Evolutionary conservation across 2,888 invertebrate species (phyloP), one percentile per base, ranked within the genome.

Genomic region (Diachrysia chrysitis): DNA sequence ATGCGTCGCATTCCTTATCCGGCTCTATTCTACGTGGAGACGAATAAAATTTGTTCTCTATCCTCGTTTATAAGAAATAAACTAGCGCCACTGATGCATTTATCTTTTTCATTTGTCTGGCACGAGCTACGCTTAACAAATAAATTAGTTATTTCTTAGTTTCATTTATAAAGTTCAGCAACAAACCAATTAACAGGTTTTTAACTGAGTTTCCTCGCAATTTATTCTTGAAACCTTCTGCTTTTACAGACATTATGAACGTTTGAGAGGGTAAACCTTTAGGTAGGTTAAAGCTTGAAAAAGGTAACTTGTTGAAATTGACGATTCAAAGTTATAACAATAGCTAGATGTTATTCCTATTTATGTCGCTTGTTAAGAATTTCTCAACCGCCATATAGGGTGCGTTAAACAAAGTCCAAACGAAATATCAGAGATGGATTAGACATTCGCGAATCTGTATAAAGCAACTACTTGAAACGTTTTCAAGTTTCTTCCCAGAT

Each of bases 1-100:
- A 78, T 73, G 64, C 69, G 62, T 46, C 62, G 64, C 75, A 75
- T 73, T 73, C 75, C 74, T 23, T 68, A 59, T 62, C 35, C 69
- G 32, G 58, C 68, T 64, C n/a, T 54, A 62, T 62, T 58, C 32
- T 25, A 68, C 74, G 61, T 68, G 73, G 59, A 59, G 21, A 59
- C 55, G 74, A 56, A 73, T 78, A 25, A 3, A 78, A 78, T 62
- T 65, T 62, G 48, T 58, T 51, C 58, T 57, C 42, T 19, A 62
- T 63, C 58, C 67, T 72, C 25, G 9, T 25, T 71, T 73, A 67
- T 59, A 58, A 55, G 58, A 66, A 58, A 77, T 58, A 48, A 60
- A 58, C 58, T n/a, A n/a, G 16, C n/a, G 42, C 42, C 7, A 42
- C n/a, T 42, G 37, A 37, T 37, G 37, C 37, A 37, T 37, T 37